Evolutionary conservation across 2,113 vertebrate species (phyloP), one percentile per base, ranked within the genome.

Genomic region (Octodon degus): DNA sequence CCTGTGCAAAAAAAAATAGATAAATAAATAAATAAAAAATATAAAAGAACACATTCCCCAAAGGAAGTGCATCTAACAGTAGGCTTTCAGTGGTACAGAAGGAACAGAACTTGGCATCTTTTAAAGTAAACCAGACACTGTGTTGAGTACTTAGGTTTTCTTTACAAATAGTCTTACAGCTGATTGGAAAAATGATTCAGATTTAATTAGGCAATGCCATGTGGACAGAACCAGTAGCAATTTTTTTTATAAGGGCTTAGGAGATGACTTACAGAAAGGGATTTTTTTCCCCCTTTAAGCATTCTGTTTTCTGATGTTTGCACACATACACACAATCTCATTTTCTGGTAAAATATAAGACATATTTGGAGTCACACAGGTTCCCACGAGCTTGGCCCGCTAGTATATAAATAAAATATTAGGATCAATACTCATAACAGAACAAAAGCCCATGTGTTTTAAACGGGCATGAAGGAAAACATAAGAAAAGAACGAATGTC

Each of bases 111-210:
- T 93, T 96, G 93, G 91, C 88, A 76, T 96, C 90, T 89, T 90
- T 95, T 62, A 94, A 94, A 67, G 65, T 87, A 91, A 96, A 90
- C 68, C 80, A 95, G 91, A 91, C 94, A 94, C 47, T 90, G 94
- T 82, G 32, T 83, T 87, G 77, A 92, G 63, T 60, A 95, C 87
- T 91, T 86, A 34, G 74, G 19, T 85, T 96, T 95, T 96, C 92
- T 95, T 96, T 95, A 88, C 94, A 95, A 95, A 89, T 62, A 97
- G 89, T 91, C 87, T 89, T 91, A 92, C 55, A 95, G 95, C 94
- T 93, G 85, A 65, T 77, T 90, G 58, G 50, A 79, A 96, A 93
- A 17, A 43, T 40, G 37, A 82, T 43, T 34, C 63, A 90, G 72
- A 96, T 89, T 89, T 94, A 96, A 96, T 95, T 89, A 97, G 92